These are phyloP conservation scores for Cotesia vestalis DNA, from an alignment of 1,140 invertebrate species.

Conservation along the genomic window DNA sequence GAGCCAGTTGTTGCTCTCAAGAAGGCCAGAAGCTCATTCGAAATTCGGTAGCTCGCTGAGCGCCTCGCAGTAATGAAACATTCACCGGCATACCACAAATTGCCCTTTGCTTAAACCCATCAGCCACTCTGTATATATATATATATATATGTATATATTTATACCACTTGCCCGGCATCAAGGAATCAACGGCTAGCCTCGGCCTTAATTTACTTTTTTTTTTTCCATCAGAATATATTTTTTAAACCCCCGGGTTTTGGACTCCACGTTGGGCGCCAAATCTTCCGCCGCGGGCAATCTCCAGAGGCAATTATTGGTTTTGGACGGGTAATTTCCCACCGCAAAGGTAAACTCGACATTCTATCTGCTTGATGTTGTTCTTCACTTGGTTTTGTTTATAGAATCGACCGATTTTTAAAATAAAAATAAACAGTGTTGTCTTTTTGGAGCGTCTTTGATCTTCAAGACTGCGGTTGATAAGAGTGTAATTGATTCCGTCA, in stretches of 20 bases:
- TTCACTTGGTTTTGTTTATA: too few relatives aligned
- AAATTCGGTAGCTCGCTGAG: constrained; percentile 64
- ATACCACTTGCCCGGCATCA: constrained; percentile 35
- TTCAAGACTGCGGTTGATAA: too few relatives aligned
- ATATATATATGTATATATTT: not conserved
- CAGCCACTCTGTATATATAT: not conserved
- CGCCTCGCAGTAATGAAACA: constrained; percentile 64
- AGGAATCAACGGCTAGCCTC: constrained; percentile 53
- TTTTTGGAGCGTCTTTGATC: too few relatives aligned
- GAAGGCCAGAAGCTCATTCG: constrained; percentile 60
- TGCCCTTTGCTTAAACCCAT: constrained; percentile 49
- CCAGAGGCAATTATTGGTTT: constrained; percentile 51
- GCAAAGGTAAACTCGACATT: not conserved
- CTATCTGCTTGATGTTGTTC: too few relatives aligned
- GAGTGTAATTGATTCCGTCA: too few relatives aligned
- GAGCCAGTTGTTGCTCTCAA: too few relatives aligned
- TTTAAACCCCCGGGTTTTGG: constrained; percentile 8
- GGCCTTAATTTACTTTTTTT: not conserved
- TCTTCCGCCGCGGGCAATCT: constrained; percentile 39
- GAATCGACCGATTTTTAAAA: too few relatives aligned
- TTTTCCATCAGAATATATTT: not conserved
- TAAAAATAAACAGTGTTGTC: too few relatives aligned
- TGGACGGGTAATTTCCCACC: constrained; percentile 39
- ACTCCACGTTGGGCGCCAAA: constrained; percentile 18
- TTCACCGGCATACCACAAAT: constrained; percentile 64